Conservation (phyloP, 2,113 vertebrate genomes). For the Sorex fumeus region DNA sequence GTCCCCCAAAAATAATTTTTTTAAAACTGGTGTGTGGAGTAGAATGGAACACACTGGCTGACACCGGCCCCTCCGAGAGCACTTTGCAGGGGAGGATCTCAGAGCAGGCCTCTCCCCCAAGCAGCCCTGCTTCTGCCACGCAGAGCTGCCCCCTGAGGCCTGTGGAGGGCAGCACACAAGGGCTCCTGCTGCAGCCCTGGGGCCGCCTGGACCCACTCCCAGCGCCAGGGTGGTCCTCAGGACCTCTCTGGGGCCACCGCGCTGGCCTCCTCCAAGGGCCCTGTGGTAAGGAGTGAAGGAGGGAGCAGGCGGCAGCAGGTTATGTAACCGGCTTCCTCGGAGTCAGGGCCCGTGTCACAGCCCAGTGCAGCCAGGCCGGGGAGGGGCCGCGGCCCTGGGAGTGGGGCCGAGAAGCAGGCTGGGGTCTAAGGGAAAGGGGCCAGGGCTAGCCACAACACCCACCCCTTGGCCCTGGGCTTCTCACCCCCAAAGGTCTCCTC, state of each 20-base stretch:
- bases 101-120: constrained; percentile 68
- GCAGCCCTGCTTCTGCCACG: neutral
- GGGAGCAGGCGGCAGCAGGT: constrained; percentile 54
- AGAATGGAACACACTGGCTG: constrained; percentile 32
- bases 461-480: constrained; percentile 13
- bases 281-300: constrained; percentile 50
- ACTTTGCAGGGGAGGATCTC: constrained; percentile 73
- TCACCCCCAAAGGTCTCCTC: neutral
- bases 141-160: neutral
- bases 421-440: neutral
- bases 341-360: constrained; percentile 73
- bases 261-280: neutral
- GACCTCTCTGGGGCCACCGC: neutral
- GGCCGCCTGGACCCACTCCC: neutral
- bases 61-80: constrained; percentile 32
- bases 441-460: neutral
- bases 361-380: neutral
- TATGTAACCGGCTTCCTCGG: constrained; percentile 77
- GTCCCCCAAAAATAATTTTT: too few species aligned
- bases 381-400: constrained; percentile 61
- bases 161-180: neutral
- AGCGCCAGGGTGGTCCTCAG: too few species aligned
- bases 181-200: neutral
- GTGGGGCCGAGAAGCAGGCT: constrained; percentile 63
- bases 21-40: too few species aligned